Base-by-base conservation (phyloP, 2,797 vertebrate genomes). In the Pangasius mekongensis region DNA sequence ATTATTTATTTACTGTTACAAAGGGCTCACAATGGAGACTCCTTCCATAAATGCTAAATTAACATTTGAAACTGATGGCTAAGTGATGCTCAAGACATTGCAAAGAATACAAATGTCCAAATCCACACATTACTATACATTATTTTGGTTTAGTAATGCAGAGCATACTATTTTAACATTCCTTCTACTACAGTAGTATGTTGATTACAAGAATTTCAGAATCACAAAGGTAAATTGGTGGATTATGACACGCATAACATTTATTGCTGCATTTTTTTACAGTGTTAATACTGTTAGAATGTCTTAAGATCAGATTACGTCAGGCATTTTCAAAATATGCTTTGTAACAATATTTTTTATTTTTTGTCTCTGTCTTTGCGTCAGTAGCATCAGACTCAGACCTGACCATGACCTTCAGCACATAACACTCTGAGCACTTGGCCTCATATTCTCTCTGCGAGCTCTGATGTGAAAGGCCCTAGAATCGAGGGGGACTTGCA, bases 361-460 rank as follows among this genome's bases (percentile, higher is more conserved):
- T 73, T 39, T 36, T 2, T 54, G 56, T 82, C 16, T 62, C 18
- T 43, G 36, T 39, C 20, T 62, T 82, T 43, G 80, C 14, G 58
- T 39, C 69, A 56, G 20, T 56, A 36, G 3, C 8, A 6, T 83
- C 66, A 64, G n/a, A 33, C n/a, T 87, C 82, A 80, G 86, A 83
- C 73, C 56, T 66, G 66, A 66, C 67, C 52, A 33, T 86, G 83
- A 80, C 86, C 49, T 82, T 84, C 62, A 81, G 14, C 62, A 62
- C 52, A 52, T n/a, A 69, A 60, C 78, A 83, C 74, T 77, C 80
- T 56, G n/a, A 80, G 56, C 71, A 78, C 74, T 64, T 8, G 36
- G 36, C 14, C 43, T 84, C 67, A 60, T 30, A 66, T 64, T 58
- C 49, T 83, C 27, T 64, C 30, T 16, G 71, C 5, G 39, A 77